Base-by-base conservation (phyloP, 2,888 invertebrate species). In the Empis stercorea region DNA sequence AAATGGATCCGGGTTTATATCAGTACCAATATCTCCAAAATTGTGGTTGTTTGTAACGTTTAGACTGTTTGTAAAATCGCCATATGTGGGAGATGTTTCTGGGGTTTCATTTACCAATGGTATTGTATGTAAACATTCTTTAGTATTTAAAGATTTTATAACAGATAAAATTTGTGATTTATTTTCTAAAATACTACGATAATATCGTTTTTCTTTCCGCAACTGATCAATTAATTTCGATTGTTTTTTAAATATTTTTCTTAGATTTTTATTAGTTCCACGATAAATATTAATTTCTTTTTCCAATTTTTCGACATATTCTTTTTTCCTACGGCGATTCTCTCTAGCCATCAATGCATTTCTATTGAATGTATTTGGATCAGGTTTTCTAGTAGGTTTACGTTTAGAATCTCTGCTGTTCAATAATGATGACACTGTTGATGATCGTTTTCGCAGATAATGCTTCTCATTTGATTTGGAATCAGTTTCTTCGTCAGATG, bases 301-400 rank as follows among this genome's bases (percentile, higher is more conserved):
- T 57, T 80, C 79, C 14, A 80, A 65, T 14, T 67, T 70, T 48
- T 75, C 70, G 16, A 80, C 55, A 55, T 80, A 75, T 30, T 72
- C 70, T 58, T 80, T 80, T 56, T 80, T 80, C 40, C 71, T 73
- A 3, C 73, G 69, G 2, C 80, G 70, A 58, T 80, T 80, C 57
- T 77, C 76, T 4, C 80, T 65, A 2, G 80, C 80, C 64, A 78
- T 70, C 30, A 78, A 57, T 0, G 80, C 80, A 60, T 80, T 80
- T 52, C 73, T 55, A 53, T 67, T 68, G 38, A 56, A 62, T n/a
- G 66, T 59, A 47, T 65, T 64, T 45, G 66, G 65, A 56, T 67
- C 61, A 1, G 67, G 67, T 2, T 60, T 55, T 46, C 67, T 55
- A 2, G 67, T 67, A 11, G 67, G 67, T 45, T 61, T 30, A 7